Conservation (phyloP, 2,888 invertebrate species). For the Margaritifera margaritifera region DNA sequence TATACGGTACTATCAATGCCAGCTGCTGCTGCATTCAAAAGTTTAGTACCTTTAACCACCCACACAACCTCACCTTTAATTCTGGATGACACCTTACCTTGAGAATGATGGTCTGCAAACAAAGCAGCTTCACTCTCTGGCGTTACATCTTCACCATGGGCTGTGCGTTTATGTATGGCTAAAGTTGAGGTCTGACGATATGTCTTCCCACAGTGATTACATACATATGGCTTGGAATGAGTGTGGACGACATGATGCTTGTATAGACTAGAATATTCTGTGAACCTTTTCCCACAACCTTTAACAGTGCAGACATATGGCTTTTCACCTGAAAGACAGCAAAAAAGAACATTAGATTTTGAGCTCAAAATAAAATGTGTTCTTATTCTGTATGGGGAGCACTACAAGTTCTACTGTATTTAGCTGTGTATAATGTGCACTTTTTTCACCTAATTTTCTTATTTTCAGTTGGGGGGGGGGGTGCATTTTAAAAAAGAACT, state of each 20-base stretch:
- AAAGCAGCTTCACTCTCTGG: slow-evolving; percentile 54
- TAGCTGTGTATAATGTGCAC: no score
- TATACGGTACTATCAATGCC: no score
- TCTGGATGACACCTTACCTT: slow-evolving; percentile 12
- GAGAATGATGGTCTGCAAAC: slow-evolving; percentile 38
- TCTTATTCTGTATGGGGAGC: no score
- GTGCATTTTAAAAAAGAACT: no score
- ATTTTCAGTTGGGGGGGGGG: no score
- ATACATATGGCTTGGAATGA: slow-evolving; percentile 77
- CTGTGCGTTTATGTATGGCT: slow-evolving; percentile 78
- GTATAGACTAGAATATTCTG: slow-evolving; percentile 82
- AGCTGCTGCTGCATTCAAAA: no score
- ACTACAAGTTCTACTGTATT: no score
- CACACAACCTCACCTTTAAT: no score
- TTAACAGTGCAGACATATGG: slow-evolving; percentile 79
- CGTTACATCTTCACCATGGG: slow-evolving; percentile 74
- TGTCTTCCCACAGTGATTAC: slow-evolving; percentile 77
- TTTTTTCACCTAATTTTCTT: no score
- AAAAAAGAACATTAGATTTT: no score
- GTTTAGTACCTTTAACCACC: slow-evolving; percentile 2
- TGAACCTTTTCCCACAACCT: slow-evolving; percentile 80
- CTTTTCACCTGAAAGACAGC: slow-evolving; percentile 75
- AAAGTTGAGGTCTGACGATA: slow-evolving; percentile 79
- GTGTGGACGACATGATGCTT: slow-evolving; percentile 81
- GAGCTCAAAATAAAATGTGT: no score